Conservation (phyloP, 2,113 vertebrate species). For the Sturnus vulgaris region DNA sequence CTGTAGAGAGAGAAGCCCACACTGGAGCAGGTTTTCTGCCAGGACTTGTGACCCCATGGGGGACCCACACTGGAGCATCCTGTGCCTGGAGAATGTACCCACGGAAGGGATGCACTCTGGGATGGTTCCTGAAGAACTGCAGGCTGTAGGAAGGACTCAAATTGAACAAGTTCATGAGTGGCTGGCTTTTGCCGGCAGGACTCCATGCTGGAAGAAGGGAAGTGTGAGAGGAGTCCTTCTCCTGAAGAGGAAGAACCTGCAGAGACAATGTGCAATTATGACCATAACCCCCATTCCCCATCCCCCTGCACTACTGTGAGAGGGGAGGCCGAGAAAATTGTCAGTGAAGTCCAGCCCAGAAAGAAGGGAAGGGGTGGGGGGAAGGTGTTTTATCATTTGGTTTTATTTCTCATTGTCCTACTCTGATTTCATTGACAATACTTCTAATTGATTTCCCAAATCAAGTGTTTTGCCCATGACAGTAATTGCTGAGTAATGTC, state of each 20-base stretch:
- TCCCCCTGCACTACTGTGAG: rapidly evolving
- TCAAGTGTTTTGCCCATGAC: rapidly evolving
- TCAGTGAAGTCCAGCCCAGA: neutral
- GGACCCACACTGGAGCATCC: rapidly evolving
- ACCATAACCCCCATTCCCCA: rapidly evolving
- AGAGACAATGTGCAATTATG: neutral
- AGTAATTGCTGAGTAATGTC: neutral
- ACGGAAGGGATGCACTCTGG: rapidly evolving
- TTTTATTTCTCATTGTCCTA: neutral
- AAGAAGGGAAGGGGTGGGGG: neutral
- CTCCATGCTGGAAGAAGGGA: neutral
- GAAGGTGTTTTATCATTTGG: neutral
- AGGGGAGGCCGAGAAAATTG: neutral
- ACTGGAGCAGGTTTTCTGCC: neutral
- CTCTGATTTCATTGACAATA: neutral
- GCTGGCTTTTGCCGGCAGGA: neutral
- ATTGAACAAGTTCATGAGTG: neutral
- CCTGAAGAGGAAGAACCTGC: neutral
- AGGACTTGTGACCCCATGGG: rapidly evolving
- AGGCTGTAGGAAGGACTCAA: rapidly evolving
- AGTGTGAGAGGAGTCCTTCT: neutral
- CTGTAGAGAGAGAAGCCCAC: rapidly evolving
- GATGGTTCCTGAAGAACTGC: neutral
- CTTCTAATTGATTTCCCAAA: neutral
- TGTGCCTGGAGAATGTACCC: neutral